Evolutionary conservation across 2,888 invertebrate genomes (phyloP).

Genomic region (Sepioteuthis lessoniana): DNA sequence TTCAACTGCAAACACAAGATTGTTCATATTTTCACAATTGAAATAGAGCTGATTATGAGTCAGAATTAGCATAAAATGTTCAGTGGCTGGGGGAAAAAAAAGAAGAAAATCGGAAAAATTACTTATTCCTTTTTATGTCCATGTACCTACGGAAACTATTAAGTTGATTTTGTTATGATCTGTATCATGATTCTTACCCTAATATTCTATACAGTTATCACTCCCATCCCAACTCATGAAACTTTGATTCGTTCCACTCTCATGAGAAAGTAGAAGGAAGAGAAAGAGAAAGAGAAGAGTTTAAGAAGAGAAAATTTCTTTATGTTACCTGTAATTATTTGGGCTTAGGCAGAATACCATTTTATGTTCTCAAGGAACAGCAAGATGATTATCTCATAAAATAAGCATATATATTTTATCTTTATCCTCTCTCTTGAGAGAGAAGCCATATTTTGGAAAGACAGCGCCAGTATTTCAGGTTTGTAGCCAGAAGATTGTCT

Average conservation of each 20-base stretch:
- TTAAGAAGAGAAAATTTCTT: neutral
- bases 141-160: neutral
- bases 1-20: too few relatives aligned
- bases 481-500: neutral
- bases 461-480: neutral
- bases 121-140: neutral
- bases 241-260: neutral
- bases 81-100: too few relatives aligned
- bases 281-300: neutral
- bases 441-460: neutral
- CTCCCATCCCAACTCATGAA: neutral
- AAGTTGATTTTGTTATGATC: neutral
- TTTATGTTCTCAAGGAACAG: neutral
- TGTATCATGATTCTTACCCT: neutral
- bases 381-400: neutral
- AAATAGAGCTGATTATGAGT: too few relatives aligned
- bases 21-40: too few relatives aligned
- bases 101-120: too few relatives aligned
- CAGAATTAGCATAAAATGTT: too few relatives aligned
- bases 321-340: constrained; percentile 4
- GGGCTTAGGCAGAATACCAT: neutral
- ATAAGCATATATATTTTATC: constrained; percentile 2
- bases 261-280: neutral
- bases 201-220: neutral
- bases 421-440: neutral